Conservation (phyloP, 2,888 invertebrate genomes). For the Hofmannophila pseudospretella region DNA sequence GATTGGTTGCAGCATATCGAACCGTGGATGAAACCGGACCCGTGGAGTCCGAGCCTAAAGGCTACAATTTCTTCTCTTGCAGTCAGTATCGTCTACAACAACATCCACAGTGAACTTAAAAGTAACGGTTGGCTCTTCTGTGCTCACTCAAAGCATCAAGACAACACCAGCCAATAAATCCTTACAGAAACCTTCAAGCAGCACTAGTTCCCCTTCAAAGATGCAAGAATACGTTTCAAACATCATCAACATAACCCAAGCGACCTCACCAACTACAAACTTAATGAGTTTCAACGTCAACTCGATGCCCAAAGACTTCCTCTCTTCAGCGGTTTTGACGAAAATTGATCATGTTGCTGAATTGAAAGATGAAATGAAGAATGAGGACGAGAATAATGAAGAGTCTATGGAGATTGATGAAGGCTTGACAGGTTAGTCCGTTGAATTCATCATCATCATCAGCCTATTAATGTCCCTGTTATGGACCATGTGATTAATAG, state of each 20-base stretch:
- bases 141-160: background rate
- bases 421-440: conserved; percentile 33
- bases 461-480: no score
- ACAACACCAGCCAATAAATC: background rate
- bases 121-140: background rate
- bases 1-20: no score
- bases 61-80: background rate
- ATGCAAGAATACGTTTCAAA: background rate
- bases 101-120: background rate
- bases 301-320: conserved; percentile 34
- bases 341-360: no score
- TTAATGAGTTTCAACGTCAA: conserved; percentile 29
- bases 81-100: background rate
- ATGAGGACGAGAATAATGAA: conserved; percentile 28
- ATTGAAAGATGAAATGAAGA: conserved; percentile 7
- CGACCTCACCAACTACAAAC: background rate
- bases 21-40: no score
- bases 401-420: conserved; percentile 50
- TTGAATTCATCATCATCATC: background rate
- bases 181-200: no score
- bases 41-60: no score
- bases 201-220: no score
- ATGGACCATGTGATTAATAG: no score
- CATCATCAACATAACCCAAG: conserved; percentile 3
- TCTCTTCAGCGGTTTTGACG: conserved; percentile 23